phyloP scores from a whole-genome alignment of 2,113 vertebrate genomes.

The Eubucco bourcierii region DNA sequence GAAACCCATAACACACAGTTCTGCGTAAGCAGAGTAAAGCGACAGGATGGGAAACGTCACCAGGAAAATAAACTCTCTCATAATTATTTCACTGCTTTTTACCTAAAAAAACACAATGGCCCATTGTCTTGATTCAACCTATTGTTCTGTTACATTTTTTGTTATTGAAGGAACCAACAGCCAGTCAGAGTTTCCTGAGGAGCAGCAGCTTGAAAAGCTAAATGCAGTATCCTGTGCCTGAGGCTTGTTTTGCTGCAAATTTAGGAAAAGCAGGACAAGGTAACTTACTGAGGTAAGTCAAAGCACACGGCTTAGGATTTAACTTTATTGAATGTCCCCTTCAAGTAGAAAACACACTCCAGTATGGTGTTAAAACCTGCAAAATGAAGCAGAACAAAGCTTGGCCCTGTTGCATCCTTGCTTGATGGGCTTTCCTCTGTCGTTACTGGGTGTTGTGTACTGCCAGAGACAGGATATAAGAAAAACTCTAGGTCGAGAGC shows the following conservation, averaged over 20 bases:
- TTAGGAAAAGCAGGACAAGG: not conserved
- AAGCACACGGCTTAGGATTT: not conserved
- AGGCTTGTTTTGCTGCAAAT: conserved; percentile 39
- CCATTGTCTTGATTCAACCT: conserved; percentile 48
- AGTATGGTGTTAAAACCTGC: not conserved
- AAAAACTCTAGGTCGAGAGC: not conserved
- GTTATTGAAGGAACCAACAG: conserved; percentile 23
- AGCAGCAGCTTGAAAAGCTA: conserved; percentile 32
- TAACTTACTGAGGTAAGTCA: not conserved
- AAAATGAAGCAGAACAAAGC: not conserved
- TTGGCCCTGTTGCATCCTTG: not conserved
- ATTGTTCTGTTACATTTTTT: conserved; percentile 48
- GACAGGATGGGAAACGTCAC: conserved; percentile 62
- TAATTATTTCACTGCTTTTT: conserved; percentile 40
- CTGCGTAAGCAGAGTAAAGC: conserved; percentile 12
- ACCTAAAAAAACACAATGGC: conserved; percentile 48
- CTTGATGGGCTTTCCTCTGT: not conserved
- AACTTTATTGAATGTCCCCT: not conserved
- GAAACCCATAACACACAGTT: not conserved
- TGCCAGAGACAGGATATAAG: not conserved
- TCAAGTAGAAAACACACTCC: not conserved
- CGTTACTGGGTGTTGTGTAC: not conserved
- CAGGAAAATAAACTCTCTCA: conserved; percentile 54
- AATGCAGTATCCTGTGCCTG: not conserved
- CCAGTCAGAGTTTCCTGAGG: conserved; percentile 49